Conservation (phyloP, 2,797 vertebrate species). For the Monodelphis domestica region DNA sequence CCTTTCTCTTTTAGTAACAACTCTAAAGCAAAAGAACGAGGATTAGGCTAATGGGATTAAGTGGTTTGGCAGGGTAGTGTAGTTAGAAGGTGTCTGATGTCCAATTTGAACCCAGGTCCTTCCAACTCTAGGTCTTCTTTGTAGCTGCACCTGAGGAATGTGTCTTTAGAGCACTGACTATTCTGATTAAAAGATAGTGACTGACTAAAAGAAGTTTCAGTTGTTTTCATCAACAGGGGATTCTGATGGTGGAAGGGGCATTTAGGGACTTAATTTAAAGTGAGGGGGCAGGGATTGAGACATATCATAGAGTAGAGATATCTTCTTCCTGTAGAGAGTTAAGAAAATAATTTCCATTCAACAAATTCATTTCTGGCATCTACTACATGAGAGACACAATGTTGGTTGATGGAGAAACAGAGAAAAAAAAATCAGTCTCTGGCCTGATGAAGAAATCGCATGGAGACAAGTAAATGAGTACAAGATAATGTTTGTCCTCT, state of each 20-base stretch:
- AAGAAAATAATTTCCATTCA: background rate
- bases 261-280: background rate
- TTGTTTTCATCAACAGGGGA: conserved; percentile 18
- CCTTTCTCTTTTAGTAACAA: too few species aligned
- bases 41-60: too few species aligned
- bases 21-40: too few species aligned
- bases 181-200: conserved; percentile 57
- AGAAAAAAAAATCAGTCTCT: background rate
- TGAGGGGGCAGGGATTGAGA: background rate
- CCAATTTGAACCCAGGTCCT: too few species aligned
- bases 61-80: too few species aligned
- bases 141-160: too few species aligned
- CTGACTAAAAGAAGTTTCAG: conserved; percentile 30
- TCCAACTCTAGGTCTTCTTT: too few species aligned
- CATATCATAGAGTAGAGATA: background rate
- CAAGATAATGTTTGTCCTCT: background rate
- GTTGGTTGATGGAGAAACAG: background rate
- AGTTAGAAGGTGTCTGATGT: too few species aligned
- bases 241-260: background rate
- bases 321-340: background rate
- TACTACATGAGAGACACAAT: background rate
- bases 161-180: conserved; percentile 41
- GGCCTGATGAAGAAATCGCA: background rate
- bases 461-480: background rate
- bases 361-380: background rate